phyloP scores from a whole-genome alignment of 37 sponge, comb jelly and placozoan species.

The Chondrosia reniformis region DNA sequence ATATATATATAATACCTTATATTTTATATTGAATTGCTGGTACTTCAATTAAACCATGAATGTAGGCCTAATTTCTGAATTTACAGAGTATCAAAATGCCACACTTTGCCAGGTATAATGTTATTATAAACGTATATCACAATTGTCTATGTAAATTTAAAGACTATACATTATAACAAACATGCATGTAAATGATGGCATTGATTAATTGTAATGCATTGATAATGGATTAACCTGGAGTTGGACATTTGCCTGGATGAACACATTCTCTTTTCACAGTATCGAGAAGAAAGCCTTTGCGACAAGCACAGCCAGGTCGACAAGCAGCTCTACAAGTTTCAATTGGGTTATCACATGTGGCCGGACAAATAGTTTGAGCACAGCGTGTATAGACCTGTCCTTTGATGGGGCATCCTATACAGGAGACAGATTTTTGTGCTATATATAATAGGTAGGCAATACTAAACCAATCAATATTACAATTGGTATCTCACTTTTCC shows the following conservation, averaged over 20 bases:
- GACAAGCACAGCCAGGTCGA: slow-evolving; percentile 5
- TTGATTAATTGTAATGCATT: too few species aligned
- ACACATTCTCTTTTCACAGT: background rate
- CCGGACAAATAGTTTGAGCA: background rate
- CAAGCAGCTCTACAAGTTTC: background rate
- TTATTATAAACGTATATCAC: too few species aligned
- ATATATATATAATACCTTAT: too few species aligned
- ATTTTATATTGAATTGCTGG: too few species aligned
- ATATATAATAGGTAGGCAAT: background rate
- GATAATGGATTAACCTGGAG: background rate
- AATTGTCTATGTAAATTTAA: too few species aligned
- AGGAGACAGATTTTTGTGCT: background rate
- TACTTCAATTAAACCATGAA: too few species aligned
- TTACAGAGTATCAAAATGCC: too few species aligned
- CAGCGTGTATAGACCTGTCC: background rate
- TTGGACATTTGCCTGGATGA: background rate
- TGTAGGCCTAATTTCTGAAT: too few species aligned
- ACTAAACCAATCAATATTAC: background rate
- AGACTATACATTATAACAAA: too few species aligned
- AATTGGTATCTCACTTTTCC: too few species aligned
- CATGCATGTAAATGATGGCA: too few species aligned
- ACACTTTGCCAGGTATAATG: too few species aligned
- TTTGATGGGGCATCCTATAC: background rate
- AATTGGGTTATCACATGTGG: background rate
- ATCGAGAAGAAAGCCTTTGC: background rate